These are phyloP conservation scores for Anolis apletophallus DNA, from an alignment of 2,797 vertebrate species.

Conservation along the genomic window DNA sequence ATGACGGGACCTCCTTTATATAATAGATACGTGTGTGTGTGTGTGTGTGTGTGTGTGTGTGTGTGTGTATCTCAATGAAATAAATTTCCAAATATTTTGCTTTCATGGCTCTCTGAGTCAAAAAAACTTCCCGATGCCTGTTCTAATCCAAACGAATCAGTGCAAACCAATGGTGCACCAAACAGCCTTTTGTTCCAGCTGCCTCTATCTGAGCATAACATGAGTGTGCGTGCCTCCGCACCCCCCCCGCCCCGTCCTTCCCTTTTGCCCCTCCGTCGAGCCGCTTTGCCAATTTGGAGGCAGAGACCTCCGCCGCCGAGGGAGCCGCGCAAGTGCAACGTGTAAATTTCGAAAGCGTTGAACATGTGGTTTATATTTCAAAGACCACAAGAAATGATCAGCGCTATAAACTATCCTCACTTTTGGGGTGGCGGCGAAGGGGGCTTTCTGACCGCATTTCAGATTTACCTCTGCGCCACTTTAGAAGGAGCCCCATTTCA, in stretches of 20 bases:
- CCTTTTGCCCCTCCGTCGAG: background rate
- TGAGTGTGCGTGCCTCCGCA: background rate
- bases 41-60: too few species aligned
- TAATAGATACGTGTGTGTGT: too few species aligned
- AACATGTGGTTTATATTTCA: constrained; percentile 75
- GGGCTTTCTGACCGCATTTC: constrained; percentile 61
- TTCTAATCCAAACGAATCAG: constrained; percentile 54
- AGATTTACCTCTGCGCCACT: constrained; percentile 60
- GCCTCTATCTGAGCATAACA: background rate
- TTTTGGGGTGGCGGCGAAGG: constrained; percentile 53
- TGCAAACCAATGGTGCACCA: background rate
- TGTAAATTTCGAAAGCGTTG: constrained; percentile 65
- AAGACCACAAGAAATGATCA: constrained; percentile 66
- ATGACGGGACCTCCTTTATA: too few species aligned
- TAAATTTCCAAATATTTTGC: too few species aligned
- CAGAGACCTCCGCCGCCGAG: constrained; percentile 5
- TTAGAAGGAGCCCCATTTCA: constrained; percentile 42
- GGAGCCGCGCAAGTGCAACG: constrained; percentile 60
- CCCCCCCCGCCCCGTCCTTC: background rate
- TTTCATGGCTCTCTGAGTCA: too few species aligned
- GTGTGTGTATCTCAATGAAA: too few species aligned
- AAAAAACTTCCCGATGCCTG: too few species aligned
- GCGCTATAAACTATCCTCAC: constrained; percentile 67
- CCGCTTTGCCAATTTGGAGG: constrained; percentile 19
- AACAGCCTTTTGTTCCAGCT: background rate